Evolutionary conservation across 2,888 invertebrate species (phyloP).

Genomic region (Periphyllus acericola): DNA sequence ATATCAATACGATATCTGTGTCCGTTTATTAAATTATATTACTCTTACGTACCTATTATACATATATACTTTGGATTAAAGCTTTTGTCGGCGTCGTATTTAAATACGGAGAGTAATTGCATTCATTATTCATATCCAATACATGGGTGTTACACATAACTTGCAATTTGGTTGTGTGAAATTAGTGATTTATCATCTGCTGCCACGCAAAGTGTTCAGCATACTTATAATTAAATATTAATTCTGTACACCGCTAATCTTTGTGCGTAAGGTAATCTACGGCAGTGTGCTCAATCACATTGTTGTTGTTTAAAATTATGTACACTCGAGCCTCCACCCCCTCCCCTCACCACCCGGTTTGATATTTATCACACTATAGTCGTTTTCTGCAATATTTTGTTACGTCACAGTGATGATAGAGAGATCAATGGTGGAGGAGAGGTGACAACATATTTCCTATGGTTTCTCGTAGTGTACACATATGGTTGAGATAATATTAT

Average conservation of each 20-base stretch:
- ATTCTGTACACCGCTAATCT: neutral
- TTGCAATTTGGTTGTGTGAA: slow-evolving; percentile 4
- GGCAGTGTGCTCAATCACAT: neutral
- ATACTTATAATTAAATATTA: slow-evolving; percentile 46
- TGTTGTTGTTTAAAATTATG: slow-evolving; percentile 1
- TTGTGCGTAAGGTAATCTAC: neutral
- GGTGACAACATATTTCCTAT: too few relatives aligned
- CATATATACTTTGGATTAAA: too few relatives aligned
- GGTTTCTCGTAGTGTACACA: too few relatives aligned
- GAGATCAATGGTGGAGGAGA: too few relatives aligned
- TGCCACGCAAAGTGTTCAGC: slow-evolving; percentile 19
- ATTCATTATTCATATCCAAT: slow-evolving; percentile 36
- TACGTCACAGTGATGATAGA: too few relatives aligned
- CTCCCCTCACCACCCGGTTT: neutral
- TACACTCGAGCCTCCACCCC: neutral
- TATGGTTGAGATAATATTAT: too few relatives aligned
- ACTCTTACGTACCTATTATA: too few relatives aligned
- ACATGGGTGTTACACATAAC: slow-evolving; percentile 7
- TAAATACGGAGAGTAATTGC: slow-evolving; percentile 5
- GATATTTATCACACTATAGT: neutral
- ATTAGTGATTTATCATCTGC: slow-evolving; percentile 36
- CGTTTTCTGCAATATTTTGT: neutral
- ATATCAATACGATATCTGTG: neutral
- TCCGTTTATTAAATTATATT: too few relatives aligned
- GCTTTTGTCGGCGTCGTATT: neutral